These are phyloP conservation scores for Numenius phaeopus DNA, from an alignment of 2,797 vertebrate species.

Conservation along the genomic window DNA sequence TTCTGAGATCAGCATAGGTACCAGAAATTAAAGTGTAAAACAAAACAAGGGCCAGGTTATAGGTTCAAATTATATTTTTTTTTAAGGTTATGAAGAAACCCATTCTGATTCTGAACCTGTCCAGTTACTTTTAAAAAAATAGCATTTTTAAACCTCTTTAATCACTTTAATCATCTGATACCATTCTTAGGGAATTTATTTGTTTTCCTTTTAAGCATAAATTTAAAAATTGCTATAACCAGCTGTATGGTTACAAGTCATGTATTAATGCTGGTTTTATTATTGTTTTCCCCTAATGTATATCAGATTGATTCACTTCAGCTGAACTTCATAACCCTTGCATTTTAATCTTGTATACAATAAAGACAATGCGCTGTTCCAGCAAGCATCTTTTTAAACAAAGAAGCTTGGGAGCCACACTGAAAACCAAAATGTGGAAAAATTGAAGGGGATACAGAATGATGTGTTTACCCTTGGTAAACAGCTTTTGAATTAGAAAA, in stretches of 20 bases:
- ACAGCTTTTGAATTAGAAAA: slow-evolving; percentile 63
- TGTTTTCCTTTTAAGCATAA: not conserved
- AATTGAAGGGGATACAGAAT: not conserved
- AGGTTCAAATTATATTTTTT: not conserved
- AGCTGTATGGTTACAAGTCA: not conserved
- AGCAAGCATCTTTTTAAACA: not conserved
- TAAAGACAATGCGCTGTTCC: not conserved
- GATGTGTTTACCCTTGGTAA: slow-evolving; percentile 14
- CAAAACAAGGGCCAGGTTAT: not conserved
- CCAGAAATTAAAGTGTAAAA: not conserved
- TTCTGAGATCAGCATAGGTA: not conserved
- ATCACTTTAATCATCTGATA: not conserved
- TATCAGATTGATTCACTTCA: not conserved
- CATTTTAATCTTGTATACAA: not conserved
- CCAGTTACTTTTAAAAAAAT: not conserved
- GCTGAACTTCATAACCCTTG: not conserved
- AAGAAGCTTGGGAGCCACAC: not conserved
- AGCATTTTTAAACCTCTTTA: not conserved
- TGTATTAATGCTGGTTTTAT: not conserved
- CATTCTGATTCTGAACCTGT: not conserved
- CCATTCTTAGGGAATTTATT: not conserved
- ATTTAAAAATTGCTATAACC: not conserved
- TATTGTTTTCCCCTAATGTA: not conserved
- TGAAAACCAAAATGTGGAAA: not conserved
- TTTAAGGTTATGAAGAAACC: not conserved